Conservation (phyloP, 1,140 invertebrate species). For the Druon quercuslanigerum region DNA sequence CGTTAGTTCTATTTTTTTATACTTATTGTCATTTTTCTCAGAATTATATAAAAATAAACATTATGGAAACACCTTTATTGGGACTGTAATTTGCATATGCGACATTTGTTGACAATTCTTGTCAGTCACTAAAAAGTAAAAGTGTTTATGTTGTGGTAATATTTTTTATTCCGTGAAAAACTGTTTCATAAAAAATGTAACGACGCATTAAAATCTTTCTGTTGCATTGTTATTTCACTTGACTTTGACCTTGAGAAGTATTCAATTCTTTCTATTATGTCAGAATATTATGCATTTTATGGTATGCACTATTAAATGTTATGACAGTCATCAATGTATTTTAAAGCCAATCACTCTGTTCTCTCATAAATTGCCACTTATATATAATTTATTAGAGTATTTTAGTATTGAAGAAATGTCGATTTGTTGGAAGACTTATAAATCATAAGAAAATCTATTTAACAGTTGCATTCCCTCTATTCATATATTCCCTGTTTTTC, state of each 20-base stretch:
- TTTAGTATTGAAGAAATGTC: constrained; percentile 4
- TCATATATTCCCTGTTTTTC: background rate
- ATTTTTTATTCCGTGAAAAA: no score
- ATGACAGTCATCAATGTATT: constrained; percentile 22
- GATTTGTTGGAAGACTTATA: constrained; percentile 11
- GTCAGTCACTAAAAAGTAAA: no score
- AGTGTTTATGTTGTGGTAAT: no score
- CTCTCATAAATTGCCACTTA: constrained; percentile 29
- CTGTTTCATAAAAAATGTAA: no score
- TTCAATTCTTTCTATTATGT: constrained; percentile 10
- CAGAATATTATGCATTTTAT: constrained; percentile 22
- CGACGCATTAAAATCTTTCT: no score
- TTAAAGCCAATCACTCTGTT: constrained; percentile 26
- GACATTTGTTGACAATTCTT: no score
- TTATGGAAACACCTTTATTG: no score
- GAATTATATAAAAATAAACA: no score
- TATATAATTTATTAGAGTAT: constrained; percentile 22
- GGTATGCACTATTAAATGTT: constrained; percentile 26
- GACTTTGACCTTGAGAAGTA: constrained; percentile 2
- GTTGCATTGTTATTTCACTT: background rate
- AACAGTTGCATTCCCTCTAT: background rate
- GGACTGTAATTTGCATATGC: no score
- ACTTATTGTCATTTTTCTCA: background rate
- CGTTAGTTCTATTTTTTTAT: background rate
- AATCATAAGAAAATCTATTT: background rate